Evolutionary conservation across 2,113 vertebrate species (phyloP), one percentile per base, ranked within the genome.

Genomic region (Larimichthys crocea): DNA sequence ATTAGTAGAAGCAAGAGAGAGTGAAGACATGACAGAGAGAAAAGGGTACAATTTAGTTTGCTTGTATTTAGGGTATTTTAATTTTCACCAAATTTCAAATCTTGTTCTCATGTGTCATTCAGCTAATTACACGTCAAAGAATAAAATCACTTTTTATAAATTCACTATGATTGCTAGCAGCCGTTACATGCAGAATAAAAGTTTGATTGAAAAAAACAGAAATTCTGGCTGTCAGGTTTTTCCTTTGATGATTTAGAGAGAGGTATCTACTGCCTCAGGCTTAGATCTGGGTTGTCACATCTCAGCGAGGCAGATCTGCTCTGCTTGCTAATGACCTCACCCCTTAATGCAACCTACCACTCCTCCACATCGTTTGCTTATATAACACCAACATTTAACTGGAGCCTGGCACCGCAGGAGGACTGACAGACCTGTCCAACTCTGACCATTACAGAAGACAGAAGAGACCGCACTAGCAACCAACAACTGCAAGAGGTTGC

Each of bases 271-370:
- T 55, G 62, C 26, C 35, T 80, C 29, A 48, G 44, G 53, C 16
- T 75, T 7, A 53, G 26, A 76, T 66, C 69, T 50, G 65, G 40
- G 63, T 3, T 74, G 7, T 63, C 72, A 61, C 52, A 79, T 79
- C 68, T 64, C 44, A 74, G 50, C 20, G 48, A 61, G 62, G 60
- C 70, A 72, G 57, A 53, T 35, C 62, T 56, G 72, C 79, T 77
- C 68, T 52, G 42, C 71, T 79, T 63, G 74, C 77, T 76, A 89
- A 85, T 79, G 85, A 62, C 81, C 66, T 74, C 79, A 64, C 49
- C 49, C 76, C 88, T 88, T 50, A 52, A 70, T 22, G 53, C 42
- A 86, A 89, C 76, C 83, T 78, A 76, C 80, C 70, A 62, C 85
- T 87, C 83, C 77, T 70, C 77, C 70, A 77, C 48, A 7, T 55